Base-by-base conservation (phyloP, 2,113 vertebrate species). In the Gorsachius goisagi region DNA sequence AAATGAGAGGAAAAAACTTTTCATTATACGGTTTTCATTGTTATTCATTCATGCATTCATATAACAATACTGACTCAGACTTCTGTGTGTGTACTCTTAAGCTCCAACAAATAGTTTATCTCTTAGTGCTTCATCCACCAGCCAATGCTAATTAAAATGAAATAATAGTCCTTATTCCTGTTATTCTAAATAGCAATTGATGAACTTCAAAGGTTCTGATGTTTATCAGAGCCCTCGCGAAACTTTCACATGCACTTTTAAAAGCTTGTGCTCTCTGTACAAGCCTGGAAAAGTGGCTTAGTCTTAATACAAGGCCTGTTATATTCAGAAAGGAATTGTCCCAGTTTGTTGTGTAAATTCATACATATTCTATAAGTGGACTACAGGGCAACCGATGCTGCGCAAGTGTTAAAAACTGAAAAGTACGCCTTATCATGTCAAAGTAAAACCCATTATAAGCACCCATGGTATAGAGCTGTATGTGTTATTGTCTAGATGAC, bases 1-100 rank as follows among this genome's bases (percentile, higher is more conserved):
- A 97, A 97, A 97, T 90, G 91, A 97, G 87, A 97, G 73, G 82
- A 88, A 96, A 97, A 97, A 97, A 91, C 91, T 97, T 98, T 97
- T 97, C 96, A 97, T 98, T 97, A 91, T 96, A 79, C 15, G 2
- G 44, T 91, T 98, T 96, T 97, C 96, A 97, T 97, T 97, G 89
- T 96, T 97, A 98, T 96, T 97, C 97, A 97, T 90, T 97, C 96
- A 88, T 93, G 97, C 95, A 88, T 97, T 98, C 95, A 91, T 85
- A 95, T 96, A 96, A 97, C 97, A 98, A 95, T 90, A 97, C 93
- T 79, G 82, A 95, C 90, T 96, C 87, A 87, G 90, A 76, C 92
- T 96, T 95, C 64, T 83, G 63, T 82, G 77, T 93, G 77, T 74
- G 18, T 96, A 96, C 90, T 93, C 93, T 96, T 97, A 97, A 97